Evolutionary conservation across 2,888 invertebrate genomes (phyloP).

Genomic region (Mantis religiosa): DNA sequence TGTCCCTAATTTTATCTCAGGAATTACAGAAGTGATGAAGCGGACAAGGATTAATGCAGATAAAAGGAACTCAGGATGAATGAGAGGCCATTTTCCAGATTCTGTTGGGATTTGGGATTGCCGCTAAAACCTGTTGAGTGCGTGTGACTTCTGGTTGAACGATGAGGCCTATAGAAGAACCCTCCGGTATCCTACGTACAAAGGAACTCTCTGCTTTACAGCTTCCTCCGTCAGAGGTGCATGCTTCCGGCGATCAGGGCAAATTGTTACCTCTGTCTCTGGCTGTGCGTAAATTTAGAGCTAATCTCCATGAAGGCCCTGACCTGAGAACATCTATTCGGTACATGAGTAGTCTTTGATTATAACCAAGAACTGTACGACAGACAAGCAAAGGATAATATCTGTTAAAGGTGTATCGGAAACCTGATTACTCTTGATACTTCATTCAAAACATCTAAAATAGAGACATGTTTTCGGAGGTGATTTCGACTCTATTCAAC

Average conservation of each 20-base stretch:
- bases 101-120: background rate
- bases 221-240: background rate
- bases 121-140: background rate
- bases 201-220: background rate
- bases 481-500: too few relatives aligned
- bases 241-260: background rate
- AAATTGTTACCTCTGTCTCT: background rate
- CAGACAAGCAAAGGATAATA: too few relatives aligned
- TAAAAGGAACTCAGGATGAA: background rate
- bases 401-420: too few relatives aligned
- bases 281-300: background rate
- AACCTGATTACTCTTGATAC: too few relatives aligned
- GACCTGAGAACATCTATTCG: too few relatives aligned
- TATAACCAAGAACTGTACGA: too few relatives aligned
- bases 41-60: background rate
- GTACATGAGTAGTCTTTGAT: too few relatives aligned
- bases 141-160: background rate
- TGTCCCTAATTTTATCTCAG: background rate
- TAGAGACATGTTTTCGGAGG: too few relatives aligned
- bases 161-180: background rate
- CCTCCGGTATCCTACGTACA: background rate
- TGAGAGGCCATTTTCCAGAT: background rate
- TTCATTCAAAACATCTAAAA: too few relatives aligned
- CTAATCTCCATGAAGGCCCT: background rate
- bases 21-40: background rate